These are phyloP conservation scores for Cepaea hortensis DNA, from an alignment of 2,888 invertebrate species.

Conservation along the genomic window DNA sequence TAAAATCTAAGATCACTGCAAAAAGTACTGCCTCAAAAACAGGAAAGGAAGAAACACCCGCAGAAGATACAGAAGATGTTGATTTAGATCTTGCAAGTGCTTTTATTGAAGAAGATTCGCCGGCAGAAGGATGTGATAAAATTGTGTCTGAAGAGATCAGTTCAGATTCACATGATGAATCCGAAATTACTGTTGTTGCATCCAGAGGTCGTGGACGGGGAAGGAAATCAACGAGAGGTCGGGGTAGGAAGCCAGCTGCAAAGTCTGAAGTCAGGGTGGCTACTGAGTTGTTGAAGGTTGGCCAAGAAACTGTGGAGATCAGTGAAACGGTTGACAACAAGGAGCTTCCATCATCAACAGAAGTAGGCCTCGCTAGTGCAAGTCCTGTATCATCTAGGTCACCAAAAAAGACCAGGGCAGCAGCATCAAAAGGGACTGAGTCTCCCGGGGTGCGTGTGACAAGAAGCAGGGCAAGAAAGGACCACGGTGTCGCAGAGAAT, in stretches of 20 bases:
- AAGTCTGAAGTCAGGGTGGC: not conserved
- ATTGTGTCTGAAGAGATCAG: not conserved
- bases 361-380: not conserved
- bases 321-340: not conserved
- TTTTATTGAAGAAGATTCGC: not conserved
- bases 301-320: not conserved
- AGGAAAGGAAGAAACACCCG: no score
- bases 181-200: not conserved
- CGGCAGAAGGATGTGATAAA: not conserved
- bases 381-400: not conserved
- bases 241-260: not conserved
- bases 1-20: no score
- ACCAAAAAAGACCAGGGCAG: not conserved
- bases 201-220: not conserved
- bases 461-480: constrained; percentile 22
- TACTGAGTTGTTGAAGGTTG: not conserved
- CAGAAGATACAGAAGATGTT: not conserved
- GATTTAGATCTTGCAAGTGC: not conserved
- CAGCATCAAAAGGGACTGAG: not conserved
- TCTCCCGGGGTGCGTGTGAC: not conserved
- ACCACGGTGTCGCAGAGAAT: not conserved
- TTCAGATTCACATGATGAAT: not conserved
- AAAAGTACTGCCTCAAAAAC: no score
- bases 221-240: not conserved
- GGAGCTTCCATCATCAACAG: not conserved